Base-by-base conservation (phyloP, 2,113 vertebrate genomes). In the Hemiscyllium ocellatum region DNA sequence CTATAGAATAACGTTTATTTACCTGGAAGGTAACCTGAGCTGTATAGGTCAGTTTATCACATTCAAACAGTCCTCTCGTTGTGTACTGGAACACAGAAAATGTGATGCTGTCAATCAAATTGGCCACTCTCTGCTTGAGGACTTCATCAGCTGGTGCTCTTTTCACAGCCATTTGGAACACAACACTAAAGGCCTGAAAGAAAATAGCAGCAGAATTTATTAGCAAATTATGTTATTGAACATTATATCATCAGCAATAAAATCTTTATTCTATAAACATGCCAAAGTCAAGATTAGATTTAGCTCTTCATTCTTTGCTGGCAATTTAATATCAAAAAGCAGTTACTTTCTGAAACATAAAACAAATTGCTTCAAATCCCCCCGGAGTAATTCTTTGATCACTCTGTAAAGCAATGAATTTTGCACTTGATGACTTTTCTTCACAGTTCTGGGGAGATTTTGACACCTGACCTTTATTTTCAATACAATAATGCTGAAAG, bases 11-110 rank as follows among this genome's bases (percentile, higher is more conserved):
- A 1, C 4, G 83, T 91, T 15, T 8, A 89, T 78, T 97, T 97
- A 99, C 99, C 98, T 99, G 99, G 97, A 99, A 99, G 96, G 98
- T 97, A 29, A 99, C 97, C 97, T 99, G 99, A 69, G 98, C 97
- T 0, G 97, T 98, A 97, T 98, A 99, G 90, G 98, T 99, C 96
- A 99, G 97, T 96, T 99, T 99, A 97, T 99, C 98, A 56, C 98
- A 97, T 96, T 99, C 98, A 22, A 99, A 99, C 95, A 99, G 98
- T 33, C 98, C 99, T 0, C 98, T 97, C 66, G 97, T 97, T 5
- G 99, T 99, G 96, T 99, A 99, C 97, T 99, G 98, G 97, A 98
- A 99, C 83, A 98, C 97, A 0, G 98, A 98, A 97, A 98, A 98
- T 42, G 99, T 99, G 96, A 99, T 98, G 98, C 98, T 99, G 97